phyloP scores from a whole-genome alignment of 1,140 invertebrate genomes.

The Drosophila kurseongensis region DNA sequence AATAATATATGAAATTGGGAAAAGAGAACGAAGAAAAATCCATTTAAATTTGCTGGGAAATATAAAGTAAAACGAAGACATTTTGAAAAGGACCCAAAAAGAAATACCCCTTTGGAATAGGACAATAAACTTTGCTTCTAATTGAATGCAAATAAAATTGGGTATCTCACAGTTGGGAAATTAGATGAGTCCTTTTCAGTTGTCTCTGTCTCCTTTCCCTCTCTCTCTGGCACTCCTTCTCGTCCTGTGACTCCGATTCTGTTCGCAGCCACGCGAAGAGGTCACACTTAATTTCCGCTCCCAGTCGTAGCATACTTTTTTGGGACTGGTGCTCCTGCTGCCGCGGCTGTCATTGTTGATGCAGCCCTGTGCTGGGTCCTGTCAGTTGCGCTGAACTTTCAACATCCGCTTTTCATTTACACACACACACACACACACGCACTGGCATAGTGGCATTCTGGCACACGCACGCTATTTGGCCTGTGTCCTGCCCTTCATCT shows the following conservation, averaged over 20 bases:
- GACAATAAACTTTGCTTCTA: neutral
- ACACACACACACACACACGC: constrained; percentile 31
- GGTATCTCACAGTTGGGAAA: neutral
- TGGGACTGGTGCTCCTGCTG: constrained; percentile 31
- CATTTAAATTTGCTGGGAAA: no score
- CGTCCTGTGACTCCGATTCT: constrained; percentile 22
- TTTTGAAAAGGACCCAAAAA: neutral
- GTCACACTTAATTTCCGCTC: constrained; percentile 82
- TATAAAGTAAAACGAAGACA: neutral
- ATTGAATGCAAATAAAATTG: neutral
- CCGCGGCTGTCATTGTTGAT: constrained; percentile 70
- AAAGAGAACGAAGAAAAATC: no score
- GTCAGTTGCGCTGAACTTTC: constrained; percentile 79
- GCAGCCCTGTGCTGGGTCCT: constrained; percentile 58
- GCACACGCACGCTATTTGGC: constrained; percentile 34
- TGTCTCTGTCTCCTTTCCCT: neutral
- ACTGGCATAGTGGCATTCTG: neutral
- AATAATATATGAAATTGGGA: no score
- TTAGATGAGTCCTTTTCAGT: neutral
- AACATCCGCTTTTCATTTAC: constrained; percentile 82
- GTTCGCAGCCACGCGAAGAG: constrained; percentile 70
- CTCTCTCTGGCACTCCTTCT: constrained; percentile 13
- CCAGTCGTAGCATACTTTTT: constrained; percentile 76
- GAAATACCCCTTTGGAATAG: neutral
- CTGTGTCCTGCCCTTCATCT: constrained; percentile 16